Evolutionary conservation across 2,888 invertebrate genomes (phyloP).

Genomic region (Spatulosminthurus flaviceps): DNA sequence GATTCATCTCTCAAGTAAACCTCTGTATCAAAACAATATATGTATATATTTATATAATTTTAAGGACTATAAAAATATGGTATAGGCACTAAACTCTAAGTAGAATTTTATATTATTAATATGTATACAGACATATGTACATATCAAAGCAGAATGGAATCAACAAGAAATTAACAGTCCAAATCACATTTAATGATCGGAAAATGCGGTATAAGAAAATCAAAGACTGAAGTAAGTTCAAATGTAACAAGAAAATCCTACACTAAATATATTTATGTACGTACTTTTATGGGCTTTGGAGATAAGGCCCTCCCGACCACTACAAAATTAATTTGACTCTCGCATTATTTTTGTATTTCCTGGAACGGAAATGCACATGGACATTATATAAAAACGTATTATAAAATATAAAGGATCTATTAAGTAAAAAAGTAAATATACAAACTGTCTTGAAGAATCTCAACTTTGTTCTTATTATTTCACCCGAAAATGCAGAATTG

Average conservation of each 20-base stretch:
- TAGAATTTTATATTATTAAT: no score
- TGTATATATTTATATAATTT: no score
- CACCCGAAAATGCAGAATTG: not conserved
- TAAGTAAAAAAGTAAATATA: not conserved
- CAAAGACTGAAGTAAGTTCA: not conserved
- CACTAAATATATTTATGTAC: not conserved
- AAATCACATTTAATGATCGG: not conserved
- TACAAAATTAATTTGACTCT: not conserved
- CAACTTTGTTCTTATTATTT: not conserved
- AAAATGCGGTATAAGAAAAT: not conserved
- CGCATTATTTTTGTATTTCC: not conserved
- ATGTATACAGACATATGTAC: not conserved
- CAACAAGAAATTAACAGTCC: constrained; percentile 18
- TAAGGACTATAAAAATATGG: not conserved
- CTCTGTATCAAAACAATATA: no score
- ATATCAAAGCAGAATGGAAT: constrained; percentile 13
- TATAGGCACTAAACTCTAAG: not conserved
- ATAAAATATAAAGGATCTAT: constrained; percentile 1
- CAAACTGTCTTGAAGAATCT: not conserved
- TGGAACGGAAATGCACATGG: not conserved
- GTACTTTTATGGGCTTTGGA: not conserved
- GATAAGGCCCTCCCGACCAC: not conserved
- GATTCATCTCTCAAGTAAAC: no score
- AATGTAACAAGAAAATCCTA: constrained; percentile 6
- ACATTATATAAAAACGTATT: not conserved